Evolutionary conservation across 2,888 invertebrate genomes (phyloP).

Genomic region (Hydropsyche betteni): DNA sequence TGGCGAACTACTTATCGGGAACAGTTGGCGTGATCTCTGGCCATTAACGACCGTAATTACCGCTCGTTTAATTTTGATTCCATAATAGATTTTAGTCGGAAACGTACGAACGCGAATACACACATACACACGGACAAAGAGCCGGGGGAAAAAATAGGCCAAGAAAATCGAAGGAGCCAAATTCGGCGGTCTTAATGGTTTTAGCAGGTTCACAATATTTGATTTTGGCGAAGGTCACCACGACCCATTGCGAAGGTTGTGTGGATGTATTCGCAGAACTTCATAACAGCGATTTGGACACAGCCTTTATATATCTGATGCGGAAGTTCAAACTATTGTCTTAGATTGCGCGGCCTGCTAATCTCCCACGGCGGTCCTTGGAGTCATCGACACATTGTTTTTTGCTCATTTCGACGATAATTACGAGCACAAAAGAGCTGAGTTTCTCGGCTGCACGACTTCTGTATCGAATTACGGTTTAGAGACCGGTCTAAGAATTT

Average conservation of each 20-base stretch:
- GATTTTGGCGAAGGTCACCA: constrained; percentile 13
- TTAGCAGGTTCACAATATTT: constrained; percentile 13
- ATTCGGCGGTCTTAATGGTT: not conserved
- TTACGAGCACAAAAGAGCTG: no score
- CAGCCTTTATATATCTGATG: not conserved
- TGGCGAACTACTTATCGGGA: constrained; percentile 15
- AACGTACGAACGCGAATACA: not conserved
- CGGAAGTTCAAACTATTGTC: constrained; percentile 27
- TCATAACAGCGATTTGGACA: constrained; percentile 11
- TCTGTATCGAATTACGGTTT: no score
- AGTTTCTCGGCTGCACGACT: no score
- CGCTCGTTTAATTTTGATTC: constrained; percentile 27
- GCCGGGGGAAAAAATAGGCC: constrained; percentile 17
- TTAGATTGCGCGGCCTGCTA: constrained; percentile 7
- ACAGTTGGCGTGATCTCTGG: constrained; percentile 20
- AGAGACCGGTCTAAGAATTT: no score
- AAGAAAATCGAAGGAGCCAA: constrained; percentile 22
- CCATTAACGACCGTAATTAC: constrained; percentile 28
- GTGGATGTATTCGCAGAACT: constrained; percentile 7
- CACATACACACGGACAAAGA: not conserved
- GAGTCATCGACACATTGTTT: constrained; percentile 19
- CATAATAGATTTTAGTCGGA: constrained; percentile 25
- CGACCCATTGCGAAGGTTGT: not conserved
- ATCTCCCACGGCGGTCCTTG: constrained; percentile 22
- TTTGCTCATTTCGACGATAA: not conserved